These are phyloP conservation scores for Orchesella flavescens DNA, from an alignment of 2,888 invertebrate species.

Conservation along the genomic window DNA sequence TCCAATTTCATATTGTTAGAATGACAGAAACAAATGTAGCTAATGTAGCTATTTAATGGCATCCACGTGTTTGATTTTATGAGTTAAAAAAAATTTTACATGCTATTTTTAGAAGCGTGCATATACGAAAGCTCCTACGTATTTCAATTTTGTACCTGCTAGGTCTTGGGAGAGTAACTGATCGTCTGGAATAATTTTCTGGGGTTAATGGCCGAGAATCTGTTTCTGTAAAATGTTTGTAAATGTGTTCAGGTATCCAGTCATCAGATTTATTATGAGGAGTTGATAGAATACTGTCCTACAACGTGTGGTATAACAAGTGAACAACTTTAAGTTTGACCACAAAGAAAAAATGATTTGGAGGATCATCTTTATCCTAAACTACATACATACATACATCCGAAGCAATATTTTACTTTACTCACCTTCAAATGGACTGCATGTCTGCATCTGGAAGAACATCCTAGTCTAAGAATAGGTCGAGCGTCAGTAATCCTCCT, in stretches of 20 bases:
- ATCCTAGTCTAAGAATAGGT: constrained; percentile 59
- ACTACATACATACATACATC: too few relatives aligned
- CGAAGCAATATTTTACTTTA: neutral
- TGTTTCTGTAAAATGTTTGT: constrained; percentile 86
- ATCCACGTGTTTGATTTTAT: too few relatives aligned
- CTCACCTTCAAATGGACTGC: constrained; percentile 65
- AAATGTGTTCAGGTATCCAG: constrained; percentile 84
- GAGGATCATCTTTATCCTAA: too few relatives aligned
- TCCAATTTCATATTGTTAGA: too few relatives aligned
- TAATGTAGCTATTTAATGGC: too few relatives aligned
- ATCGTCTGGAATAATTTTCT: constrained; percentile 72
- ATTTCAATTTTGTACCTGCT: constrained; percentile 52
- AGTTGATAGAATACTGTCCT: constrained; percentile 55
- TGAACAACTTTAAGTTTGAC: neutral
- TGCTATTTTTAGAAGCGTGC: neutral
- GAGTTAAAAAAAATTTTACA: too few relatives aligned
- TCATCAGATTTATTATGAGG: constrained; percentile 75
- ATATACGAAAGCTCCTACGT: neutral
- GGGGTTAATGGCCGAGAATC: constrained; percentile 89
- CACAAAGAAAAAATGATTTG: too few relatives aligned
- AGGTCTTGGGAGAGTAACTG: constrained; percentile 55
- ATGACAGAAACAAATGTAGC: neutral
- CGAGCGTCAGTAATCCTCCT: constrained; percentile 39
- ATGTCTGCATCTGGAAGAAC: constrained; percentile 68
- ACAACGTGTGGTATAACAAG: neutral